These are phyloP conservation scores for Gambusia holbrooki DNA, from an alignment of 2,113 vertebrate genomes.

Conservation along the genomic window DNA sequence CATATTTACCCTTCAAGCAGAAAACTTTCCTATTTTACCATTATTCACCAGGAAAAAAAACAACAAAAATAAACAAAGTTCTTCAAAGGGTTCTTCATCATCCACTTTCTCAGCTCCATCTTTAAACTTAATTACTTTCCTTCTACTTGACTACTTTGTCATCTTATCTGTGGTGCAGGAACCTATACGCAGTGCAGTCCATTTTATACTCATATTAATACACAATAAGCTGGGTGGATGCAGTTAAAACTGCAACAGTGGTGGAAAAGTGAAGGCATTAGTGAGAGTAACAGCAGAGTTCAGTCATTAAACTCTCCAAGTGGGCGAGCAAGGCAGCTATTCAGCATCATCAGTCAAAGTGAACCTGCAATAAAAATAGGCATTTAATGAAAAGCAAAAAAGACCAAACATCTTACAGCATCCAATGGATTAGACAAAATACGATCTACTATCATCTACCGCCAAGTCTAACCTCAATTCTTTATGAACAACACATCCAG, in stretches of 20 bases:
- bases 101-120: constrained; percentile 19
- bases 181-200: background rate
- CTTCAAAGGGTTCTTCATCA: background rate
- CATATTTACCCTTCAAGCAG: constrained; percentile 8
- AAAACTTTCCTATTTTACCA: background rate
- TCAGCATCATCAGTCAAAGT: constrained; percentile 74
- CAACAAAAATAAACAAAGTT: constrained; percentile 19
- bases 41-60: constrained; percentile 15
- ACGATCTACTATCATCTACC: background rate
- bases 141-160: constrained; percentile 4
- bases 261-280: constrained; percentile 61
- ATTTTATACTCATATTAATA: constrained; percentile 2
- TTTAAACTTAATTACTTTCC: constrained; percentile 21
- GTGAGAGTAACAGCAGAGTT: constrained; percentile 55
- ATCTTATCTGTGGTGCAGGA: constrained; percentile 50
- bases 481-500: background rate
- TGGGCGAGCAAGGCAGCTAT: constrained; percentile 32
- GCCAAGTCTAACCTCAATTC: background rate
- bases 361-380: constrained; percentile 68
- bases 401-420: background rate
- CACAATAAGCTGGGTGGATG: constrained; percentile 42
- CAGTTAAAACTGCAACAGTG: constrained; percentile 31
- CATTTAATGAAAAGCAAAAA: background rate
- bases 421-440: background rate
- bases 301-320: background rate